Base-by-base conservation (phyloP, 2,888 invertebrate species). In the Eupithecia insigniata region DNA sequence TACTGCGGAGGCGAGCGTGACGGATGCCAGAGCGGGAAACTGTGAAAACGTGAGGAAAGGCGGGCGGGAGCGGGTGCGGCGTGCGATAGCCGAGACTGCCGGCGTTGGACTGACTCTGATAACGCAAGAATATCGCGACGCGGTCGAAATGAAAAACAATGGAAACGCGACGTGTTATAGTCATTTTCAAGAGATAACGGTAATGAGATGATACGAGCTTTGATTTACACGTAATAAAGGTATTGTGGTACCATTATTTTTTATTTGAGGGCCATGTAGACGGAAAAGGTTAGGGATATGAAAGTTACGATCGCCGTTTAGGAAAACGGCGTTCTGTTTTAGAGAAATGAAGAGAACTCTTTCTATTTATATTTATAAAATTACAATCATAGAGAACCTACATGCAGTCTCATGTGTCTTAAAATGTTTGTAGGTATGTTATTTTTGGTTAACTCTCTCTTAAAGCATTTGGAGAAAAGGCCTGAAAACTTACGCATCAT, bases 71-170 rank as follows among this genome's bases (percentile, higher is more conserved):
- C 72, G 77, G 73, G 77, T 81, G 81, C 86, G 83, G 75, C 60
- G 60, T 60, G 64, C 36, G 36, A 82, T 93, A 92, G 77, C 79
- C 80, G 77, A 79, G 83, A 83, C 89, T 87, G 80, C 85, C 87
- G 87, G 84, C 83, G 84, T 81, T 84, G 81, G 83, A 93, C 92
- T 93, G 92, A 86, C 84, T 81, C 83, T 92, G 93, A 93, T 93
- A 93, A 93, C 84, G 80, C 80, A 82, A 78, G 88, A 87, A 87
- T 86, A 86, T 85, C 80, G 83, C 80, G 79, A 69, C 82, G 74
- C 69, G 83, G 81, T 87, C 89, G 85, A 91, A 91, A 91, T 91
- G 89, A 85, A 90, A 92, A 92, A 92, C 90, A 92, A 90, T 92
- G 89, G 86, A 89, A 91, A 92, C 84, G 82, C 83, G 84, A 83